phyloP scores from a whole-genome alignment of 2,888 invertebrate species.

The Tachina grossa region DNA sequence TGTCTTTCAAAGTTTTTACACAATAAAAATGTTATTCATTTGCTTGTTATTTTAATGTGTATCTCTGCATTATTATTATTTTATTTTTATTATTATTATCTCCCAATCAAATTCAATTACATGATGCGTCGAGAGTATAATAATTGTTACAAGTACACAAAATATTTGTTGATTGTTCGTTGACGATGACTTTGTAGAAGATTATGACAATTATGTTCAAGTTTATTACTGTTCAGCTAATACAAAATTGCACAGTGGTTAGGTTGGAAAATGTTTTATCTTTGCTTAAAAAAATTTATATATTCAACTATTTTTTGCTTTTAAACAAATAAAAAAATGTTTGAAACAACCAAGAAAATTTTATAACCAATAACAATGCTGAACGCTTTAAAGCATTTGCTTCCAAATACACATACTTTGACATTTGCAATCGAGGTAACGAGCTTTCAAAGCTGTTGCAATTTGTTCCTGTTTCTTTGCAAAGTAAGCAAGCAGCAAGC shows the following conservation, averaged over 20 bases:
- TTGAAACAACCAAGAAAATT: too few species aligned
- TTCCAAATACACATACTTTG: too few species aligned
- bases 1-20: not conserved
- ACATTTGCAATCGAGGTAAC: too few species aligned
- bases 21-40: slow-evolving; percentile 8
- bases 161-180: slow-evolving; percentile 15
- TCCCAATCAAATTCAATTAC: slow-evolving; percentile 43
- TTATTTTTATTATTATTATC: slow-evolving; percentile 9
- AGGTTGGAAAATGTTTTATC: not conserved
- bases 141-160: slow-evolving; percentile 19
- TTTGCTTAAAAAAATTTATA: too few species aligned
- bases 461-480: too few species aligned
- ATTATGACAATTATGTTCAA: slow-evolving; percentile 44
- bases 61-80: slow-evolving; percentile 1
- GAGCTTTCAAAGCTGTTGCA: too few species aligned
- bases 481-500: too few species aligned
- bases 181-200: slow-evolving; percentile 23
- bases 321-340: too few species aligned
- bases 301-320: too few species aligned
- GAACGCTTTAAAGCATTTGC: too few species aligned
- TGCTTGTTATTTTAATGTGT: not conserved
- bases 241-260: slow-evolving; percentile 14
- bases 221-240: slow-evolving; percentile 50
- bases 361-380: too few species aligned
- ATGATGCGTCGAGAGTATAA: slow-evolving; percentile 24